Base-by-base conservation (phyloP, 2,113 vertebrate species). In the Pionites leucogaster region DNA sequence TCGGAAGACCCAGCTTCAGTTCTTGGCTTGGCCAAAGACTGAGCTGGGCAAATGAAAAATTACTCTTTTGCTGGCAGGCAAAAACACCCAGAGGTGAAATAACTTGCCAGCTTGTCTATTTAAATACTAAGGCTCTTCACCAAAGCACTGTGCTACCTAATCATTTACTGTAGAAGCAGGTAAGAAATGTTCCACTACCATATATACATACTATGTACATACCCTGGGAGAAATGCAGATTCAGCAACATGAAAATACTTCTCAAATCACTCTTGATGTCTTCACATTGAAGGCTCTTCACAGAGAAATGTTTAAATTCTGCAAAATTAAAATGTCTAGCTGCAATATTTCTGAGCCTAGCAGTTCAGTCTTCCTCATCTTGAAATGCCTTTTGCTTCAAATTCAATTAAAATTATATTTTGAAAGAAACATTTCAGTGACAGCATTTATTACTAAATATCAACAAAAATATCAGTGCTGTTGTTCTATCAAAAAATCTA, bases 31-130 rank as follows among this genome's bases (percentile, higher is more conserved):
- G 78, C 53, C 86, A 92, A 76, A 80, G 83, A 52, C 31, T 37
- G 70, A 95, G 70, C 47, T 85, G 77, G 84, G 89, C 86, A 87
- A 95, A 78, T 57, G 62, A 89, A 89, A 95, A 96, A 89, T 77
- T 71, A 42, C 67, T 68, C 68, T 79, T 71, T 57, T 60, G 35
- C 65, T 95, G 65, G 86, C 84, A 89, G 33, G 47, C 33, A 89
- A 65, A 82, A 93, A 42, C 76, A 92, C 24, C 52, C 86, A 89
- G 77, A 89, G 83, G 86, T 89, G 23, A 93, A 95, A 75, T 52
- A 72, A 87, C 86, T 72, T 87, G 62, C 77, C 81, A 76, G 57
- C 60, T 92, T 75, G 35, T 65, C 86, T 82, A 16, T 86, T 96
- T 94, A 88, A 94, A 96, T 89, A 69, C 63, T 42, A n/a, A 68